These are phyloP conservation scores for Erebia ligea DNA, from an alignment of 2,888 invertebrate species.

Conservation along the genomic window DNA sequence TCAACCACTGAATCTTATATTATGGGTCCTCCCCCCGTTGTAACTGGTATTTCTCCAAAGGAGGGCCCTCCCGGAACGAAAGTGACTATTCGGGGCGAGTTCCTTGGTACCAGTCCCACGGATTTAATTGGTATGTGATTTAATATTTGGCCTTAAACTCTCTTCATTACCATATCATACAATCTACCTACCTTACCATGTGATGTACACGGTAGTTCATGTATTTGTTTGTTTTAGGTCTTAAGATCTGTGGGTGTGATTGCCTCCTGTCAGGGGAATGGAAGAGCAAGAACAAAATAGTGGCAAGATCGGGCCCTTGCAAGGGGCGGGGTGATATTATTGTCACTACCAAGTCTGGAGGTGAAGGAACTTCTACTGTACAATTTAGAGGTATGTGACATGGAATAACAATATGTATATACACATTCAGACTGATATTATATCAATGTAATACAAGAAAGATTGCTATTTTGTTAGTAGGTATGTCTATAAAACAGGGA, in stretches of 20 bases:
- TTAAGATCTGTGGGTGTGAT: constrained; percentile 98
- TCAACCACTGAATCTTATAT: background rate
- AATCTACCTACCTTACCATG: too few relatives aligned
- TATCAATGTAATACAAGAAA: too few relatives aligned
- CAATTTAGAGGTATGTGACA: constrained; percentile 87
- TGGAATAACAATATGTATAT: background rate
- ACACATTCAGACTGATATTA: too few relatives aligned
- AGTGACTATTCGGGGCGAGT: constrained; percentile 97
- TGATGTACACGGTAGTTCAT: too few relatives aligned
- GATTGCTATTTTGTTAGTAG: too few relatives aligned
- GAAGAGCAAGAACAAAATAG: constrained; percentile 98
- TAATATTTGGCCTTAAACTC: background rate
- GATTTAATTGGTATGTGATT: constrained; percentile 89
- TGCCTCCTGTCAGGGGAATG: constrained; percentile 98
- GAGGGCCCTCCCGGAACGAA: constrained; percentile 99
- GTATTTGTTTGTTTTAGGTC: constrained; percentile 79
- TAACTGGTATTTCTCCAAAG: constrained; percentile 98
- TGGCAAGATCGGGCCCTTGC: constrained; percentile 96
- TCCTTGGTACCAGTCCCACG: constrained; percentile 92
- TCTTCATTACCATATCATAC: too few relatives aligned
- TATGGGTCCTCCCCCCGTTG: constrained; percentile 92
- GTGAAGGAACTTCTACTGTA: constrained; percentile 94
- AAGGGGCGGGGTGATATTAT: constrained; percentile 96
- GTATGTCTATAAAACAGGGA: too few relatives aligned
- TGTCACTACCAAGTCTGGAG: constrained; percentile 93